Evolutionary conservation across 2,113 vertebrate genomes (phyloP), one percentile per base, ranked within the genome.

Genomic region (Chaetorhynchus papuensis): DNA sequence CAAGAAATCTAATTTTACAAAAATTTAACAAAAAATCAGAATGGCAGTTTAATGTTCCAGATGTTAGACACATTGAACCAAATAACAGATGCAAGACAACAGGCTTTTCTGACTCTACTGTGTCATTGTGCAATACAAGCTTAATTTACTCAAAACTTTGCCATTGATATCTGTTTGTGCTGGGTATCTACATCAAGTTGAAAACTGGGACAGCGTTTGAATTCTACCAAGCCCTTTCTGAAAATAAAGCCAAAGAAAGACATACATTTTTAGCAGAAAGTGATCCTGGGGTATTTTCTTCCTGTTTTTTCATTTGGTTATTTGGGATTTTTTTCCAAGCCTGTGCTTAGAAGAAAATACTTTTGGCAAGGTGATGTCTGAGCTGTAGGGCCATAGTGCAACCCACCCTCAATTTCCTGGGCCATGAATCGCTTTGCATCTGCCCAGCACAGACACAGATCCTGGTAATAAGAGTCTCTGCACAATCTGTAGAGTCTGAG

Each of bases 1-100:
- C 53, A 61, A 95, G 68, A 96, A 96, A 92, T 85, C 57, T 94
- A 93, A 93, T 96, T 97, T 94, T 84, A 92, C 47, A 95, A 97
- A 97, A 96, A 75, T 66, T 80, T 80, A 84, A 89, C 81, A 87
- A 97, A 97, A 95, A 91, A 83, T 89, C 19, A 60, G 65, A 94
- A 85, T 37, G 64, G 47, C 45, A 86, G 83, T 90, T 94, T 90
- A 95, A 94, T 72, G 53, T 83, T 94, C 92, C 94, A 96, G 91
- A 95, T 97, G 83, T 97, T 93, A 88, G 68, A 85, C 22, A 71
- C 53, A 64, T 89, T 95, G 94, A 97, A 96, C 23, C 30, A 77
- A 94, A 72, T 47, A 92, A 83, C 57, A 96, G n/a, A 96, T 69
- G 75, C 70, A 71, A 54, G 64, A 76, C 50, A 93, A 88, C 76